Evolutionary conservation across 2,888 invertebrate genomes (phyloP), one percentile per base, ranked within the genome.

Genomic region (Alloscopus bannaensis): DNA sequence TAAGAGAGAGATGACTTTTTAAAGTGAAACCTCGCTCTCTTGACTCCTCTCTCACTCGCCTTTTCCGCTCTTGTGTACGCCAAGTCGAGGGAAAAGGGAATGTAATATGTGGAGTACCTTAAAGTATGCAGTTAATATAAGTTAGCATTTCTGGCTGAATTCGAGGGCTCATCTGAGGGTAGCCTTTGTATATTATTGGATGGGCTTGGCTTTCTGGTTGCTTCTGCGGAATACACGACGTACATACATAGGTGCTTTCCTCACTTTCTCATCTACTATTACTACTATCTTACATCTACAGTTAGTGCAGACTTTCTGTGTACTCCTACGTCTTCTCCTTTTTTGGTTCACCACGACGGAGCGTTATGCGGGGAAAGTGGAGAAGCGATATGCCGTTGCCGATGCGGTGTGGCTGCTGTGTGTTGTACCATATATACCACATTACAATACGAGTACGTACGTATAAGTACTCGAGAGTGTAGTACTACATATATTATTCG

Each of bases 311-410:
- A n/a, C n/a, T n/a, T n/a, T n/a, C n/a, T n/a, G n/a, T n/a, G n/a
- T 50, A 2, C 20, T 50, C n/a, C 31, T 29, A 57, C 36, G 20
- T 47, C 59, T 42, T 31, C 50, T 66, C 68, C 68, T 75, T 66
- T 60, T 72, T 26, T 60, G 75, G 75, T 75, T 75, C 75, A 75
- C 75, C 75, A 60, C 75, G 75, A 66, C 68, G 75, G 75, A 75
- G 75, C 75, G 75, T 75, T 75, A 75, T 75, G 75, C 75, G 66
- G 24, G 47, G 59, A 52, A 22, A 52, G 52, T 22, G 52, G 24
- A 22, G 16, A 24, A 52, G 52, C 22, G 24, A 4, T 22, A 52
- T 3, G 16, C 40, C 22, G 42, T 36, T 31, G n/a, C 36, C 50
- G 50, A 28, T 55, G 59, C 26, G 24, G 24, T 52, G 52, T 16